phyloP scores from a whole-genome alignment of 2,797 vertebrate species.

The Hybognathus amarus region DNA sequence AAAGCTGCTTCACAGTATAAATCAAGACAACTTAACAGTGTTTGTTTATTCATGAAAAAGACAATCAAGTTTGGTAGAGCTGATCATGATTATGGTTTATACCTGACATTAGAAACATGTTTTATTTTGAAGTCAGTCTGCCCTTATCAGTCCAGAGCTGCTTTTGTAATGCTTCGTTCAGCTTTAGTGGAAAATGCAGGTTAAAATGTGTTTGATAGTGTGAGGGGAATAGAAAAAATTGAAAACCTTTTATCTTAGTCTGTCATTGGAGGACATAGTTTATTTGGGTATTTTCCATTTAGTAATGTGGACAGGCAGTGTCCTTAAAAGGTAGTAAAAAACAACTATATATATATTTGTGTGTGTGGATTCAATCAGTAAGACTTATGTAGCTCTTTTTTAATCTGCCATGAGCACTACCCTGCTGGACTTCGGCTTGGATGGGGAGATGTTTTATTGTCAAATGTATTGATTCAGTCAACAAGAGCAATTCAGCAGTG shows the following conservation, averaged over 20 bases:
- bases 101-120: neutral
- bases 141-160: neutral
- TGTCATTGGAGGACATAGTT: neutral
- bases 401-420: neutral
- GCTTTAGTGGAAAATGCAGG: neutral
- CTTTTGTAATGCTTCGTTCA: neutral
- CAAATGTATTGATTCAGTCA: neutral
- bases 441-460: neutral
- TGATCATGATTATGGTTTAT: neutral
- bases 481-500: neutral
- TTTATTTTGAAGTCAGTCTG: slow-evolving; percentile 5
- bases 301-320: neutral
- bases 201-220: slow-evolving; percentile 1
- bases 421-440: neutral
- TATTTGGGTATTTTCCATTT: neutral
- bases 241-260: neutral
- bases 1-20: too few relatives aligned
- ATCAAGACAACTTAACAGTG: too few relatives aligned
- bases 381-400: neutral
- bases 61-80: too few relatives aligned
- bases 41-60: too few relatives aligned
- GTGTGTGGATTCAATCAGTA: neutral
- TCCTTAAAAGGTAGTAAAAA: too few relatives aligned
- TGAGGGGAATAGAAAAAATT: neutral
- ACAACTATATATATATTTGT: too few relatives aligned